A percentile compares a stretch with the other conserved stretches of the same genome.
phyloP scores from a whole-genome alignment of 1,140 invertebrate species.

The Drosophila pectinifera region DNA sequence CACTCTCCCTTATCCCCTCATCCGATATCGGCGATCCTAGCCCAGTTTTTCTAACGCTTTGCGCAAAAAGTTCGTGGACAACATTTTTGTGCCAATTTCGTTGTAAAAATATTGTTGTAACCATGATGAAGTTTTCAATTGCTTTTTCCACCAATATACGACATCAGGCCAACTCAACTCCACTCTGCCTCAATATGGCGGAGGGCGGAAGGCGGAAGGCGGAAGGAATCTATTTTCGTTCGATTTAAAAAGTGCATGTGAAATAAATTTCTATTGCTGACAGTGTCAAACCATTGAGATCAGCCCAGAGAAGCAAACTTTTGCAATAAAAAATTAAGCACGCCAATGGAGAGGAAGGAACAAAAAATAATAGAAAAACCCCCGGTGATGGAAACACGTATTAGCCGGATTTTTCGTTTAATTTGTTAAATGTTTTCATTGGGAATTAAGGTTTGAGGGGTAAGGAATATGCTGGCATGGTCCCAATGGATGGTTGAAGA shows the following conservation, averaged over 20 bases:
- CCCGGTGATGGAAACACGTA: constrained; percentile 45
- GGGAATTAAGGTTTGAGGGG: constrained; percentile 1
- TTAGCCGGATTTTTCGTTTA: constrained; percentile 59
- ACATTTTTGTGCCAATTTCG: constrained; percentile 83
- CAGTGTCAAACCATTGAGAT: constrained; percentile 38
- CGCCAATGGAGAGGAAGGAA: constrained; percentile 4
- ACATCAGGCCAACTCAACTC: constrained; percentile 26
- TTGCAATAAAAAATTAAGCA: constrained; percentile 67
- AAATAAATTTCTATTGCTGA: constrained; percentile 73
- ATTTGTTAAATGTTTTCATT: constrained; percentile 67
- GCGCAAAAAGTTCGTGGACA: constrained; percentile 71
- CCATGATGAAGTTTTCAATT: constrained; percentile 83
- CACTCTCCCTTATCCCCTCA: background rate
- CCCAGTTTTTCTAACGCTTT: constrained; percentile 63
- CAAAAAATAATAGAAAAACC: constrained; percentile 16
- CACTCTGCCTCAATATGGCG: constrained; percentile 53
- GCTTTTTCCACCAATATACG: constrained; percentile 66
- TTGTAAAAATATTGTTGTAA: constrained; percentile 80
- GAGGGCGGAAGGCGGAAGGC: no score
- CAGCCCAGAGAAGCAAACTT: constrained; percentile 50
- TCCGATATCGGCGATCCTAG: constrained; percentile 1
- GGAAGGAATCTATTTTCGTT: constrained; percentile 77
- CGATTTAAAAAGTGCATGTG: constrained; percentile 72
- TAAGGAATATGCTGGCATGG: background rate
- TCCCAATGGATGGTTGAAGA: no score